Evolutionary conservation across 2,888 invertebrate genomes (phyloP).

Genomic region (Brassicogethes aeneus): DNA sequence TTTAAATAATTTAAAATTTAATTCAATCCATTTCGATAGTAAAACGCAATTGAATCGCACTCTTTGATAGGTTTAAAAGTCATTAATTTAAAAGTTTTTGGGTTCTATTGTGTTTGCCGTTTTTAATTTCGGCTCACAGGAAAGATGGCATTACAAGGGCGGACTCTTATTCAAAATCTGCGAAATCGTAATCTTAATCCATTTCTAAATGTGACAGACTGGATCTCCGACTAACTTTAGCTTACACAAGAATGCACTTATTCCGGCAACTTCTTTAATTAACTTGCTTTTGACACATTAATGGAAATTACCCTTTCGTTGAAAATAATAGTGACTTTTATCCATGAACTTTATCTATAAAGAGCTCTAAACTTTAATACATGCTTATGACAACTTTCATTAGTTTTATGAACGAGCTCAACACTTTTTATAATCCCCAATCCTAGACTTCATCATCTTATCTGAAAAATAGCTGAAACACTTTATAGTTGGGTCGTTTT

Average conservation of each 20-base stretch:
- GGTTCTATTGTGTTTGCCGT: too few relatives aligned
- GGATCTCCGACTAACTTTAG: conserved; percentile 28
- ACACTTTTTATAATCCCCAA: too few relatives aligned
- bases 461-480: too few relatives aligned
- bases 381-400: conserved; percentile 19
- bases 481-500: too few relatives aligned
- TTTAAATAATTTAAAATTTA: too few relatives aligned
- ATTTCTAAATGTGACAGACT: conserved; percentile 29
- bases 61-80: too few relatives aligned
- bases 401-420: conserved; percentile 10
- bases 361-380: conserved; percentile 16
- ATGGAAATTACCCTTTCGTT: conserved; percentile 36
- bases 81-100: too few relatives aligned
- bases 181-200: conserved; percentile 15
- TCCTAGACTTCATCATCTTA: too few relatives aligned
- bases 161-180: background rate
- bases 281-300: conserved; percentile 38
- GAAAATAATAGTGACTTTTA: conserved; percentile 29
- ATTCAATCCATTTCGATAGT: too few relatives aligned
- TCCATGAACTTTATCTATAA: conserved; percentile 20
- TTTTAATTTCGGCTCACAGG: too few relatives aligned
- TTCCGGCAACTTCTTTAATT: conserved; percentile 41
- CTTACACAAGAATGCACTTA: conserved; percentile 42
- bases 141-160: background rate
- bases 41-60: too few relatives aligned